Percentiles rank a stretch among this genome's conserved stretches.
phyloP scores from a whole-genome alignment of 2,888 invertebrate genomes.

The Drosophila lacicola region DNA sequence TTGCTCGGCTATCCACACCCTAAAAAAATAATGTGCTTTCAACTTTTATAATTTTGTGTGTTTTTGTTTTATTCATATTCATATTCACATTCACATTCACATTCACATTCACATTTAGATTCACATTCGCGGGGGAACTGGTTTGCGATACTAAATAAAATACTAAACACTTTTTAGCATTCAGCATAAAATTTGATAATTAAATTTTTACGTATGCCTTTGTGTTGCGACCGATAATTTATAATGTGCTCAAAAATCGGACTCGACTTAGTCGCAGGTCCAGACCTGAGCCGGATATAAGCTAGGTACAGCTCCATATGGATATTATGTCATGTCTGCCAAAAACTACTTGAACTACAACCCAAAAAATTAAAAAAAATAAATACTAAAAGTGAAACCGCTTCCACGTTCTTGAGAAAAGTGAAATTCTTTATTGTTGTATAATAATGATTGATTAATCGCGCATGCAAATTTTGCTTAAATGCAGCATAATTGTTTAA shows the following conservation, averaged over 20 bases:
- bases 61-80: no score
- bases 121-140: conserved; percentile 50
- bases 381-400: conserved; percentile 70
- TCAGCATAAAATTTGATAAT: conserved; percentile 66
- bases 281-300: conserved; percentile 62
- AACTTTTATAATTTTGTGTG: conserved; percentile 12
- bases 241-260: conserved; percentile 39
- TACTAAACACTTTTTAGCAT: conserved; percentile 63
- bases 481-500: conserved; percentile 67
- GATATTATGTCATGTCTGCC: conserved; percentile 62
- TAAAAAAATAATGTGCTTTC: conserved; percentile 20
- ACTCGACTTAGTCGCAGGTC: conserved; percentile 1
- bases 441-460: conserved; percentile 71
- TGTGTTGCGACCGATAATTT: conserved; percentile 46
- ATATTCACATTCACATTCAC: background rate
- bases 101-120: conserved; percentile 3
- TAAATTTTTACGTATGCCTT: conserved; percentile 28
- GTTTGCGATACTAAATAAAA: conserved; percentile 55
- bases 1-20: conserved; percentile 16
- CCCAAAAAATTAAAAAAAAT: conserved; percentile 14
- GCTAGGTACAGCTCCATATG: conserved; percentile 20
- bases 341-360: conserved; percentile 12
- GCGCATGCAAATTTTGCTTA: conserved; percentile 66
- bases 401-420: conserved; percentile 50
- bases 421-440: conserved; percentile 54